A percentile compares a stretch with the other conserved stretches of the same genome.
phyloP scores from a whole-genome alignment of 2,888 invertebrate genomes.

The Diadegma fenestrale region DNA sequence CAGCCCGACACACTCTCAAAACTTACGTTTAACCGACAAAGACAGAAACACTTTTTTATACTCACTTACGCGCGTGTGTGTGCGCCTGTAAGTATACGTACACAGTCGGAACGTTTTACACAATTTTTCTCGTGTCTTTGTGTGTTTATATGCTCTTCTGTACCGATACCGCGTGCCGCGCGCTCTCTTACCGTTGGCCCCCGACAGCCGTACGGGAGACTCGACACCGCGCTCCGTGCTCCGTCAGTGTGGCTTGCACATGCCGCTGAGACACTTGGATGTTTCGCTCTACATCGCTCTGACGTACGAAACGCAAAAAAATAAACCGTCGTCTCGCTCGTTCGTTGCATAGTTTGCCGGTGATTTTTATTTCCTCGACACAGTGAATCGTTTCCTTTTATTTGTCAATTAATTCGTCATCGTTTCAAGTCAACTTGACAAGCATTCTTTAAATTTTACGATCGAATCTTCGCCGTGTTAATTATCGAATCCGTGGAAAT shows the following conservation, averaged over 20 bases:
- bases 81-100: neutral
- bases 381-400: neutral
- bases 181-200: constrained; percentile 11
- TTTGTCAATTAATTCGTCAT: neutral
- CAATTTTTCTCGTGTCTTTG: constrained; percentile 55
- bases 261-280: constrained; percentile 21
- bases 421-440: neutral
- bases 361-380: neutral
- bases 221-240: neutral
- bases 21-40: constrained; percentile 13
- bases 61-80: neutral
- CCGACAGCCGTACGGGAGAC: constrained; percentile 39
- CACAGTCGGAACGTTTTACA: constrained; percentile 18
- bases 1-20: constrained; percentile 9
- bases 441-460: neutral
- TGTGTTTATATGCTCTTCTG: constrained; percentile 29
- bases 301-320: neutral
- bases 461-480: neutral
- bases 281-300: neutral
- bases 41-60: constrained; percentile 28
- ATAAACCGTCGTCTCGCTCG: neutral
- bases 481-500: neutral
- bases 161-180: constrained; percentile 28
- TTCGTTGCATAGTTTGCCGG: neutral
- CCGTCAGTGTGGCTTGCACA: constrained; percentile 61